Base-by-base conservation (phyloP, 2,797 vertebrate species). In the Parauchenoglanis ngamensis region DNA sequence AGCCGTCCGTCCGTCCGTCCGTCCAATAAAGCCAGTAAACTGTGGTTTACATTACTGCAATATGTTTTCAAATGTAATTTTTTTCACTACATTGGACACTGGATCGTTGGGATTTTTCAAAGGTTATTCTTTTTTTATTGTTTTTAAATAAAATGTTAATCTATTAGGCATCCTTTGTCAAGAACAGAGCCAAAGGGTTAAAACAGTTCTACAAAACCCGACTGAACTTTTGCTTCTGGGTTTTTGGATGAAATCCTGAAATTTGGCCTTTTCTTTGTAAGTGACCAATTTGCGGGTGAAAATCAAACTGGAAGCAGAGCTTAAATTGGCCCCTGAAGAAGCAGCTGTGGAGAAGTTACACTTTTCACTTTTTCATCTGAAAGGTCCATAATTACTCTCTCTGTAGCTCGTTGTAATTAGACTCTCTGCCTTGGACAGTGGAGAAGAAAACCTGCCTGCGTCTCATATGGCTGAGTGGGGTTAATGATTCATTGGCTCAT, bases 361-460 rank as follows among this genome's bases (percentile, higher is more conserved):
- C 77, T 81, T 73, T 84, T 89, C 73, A 79, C 54, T 79, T 79
- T 70, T 79, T 57, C 40, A 25, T 77, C 49, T 85, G 73, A 89
- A 87, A 85, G 78, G 86, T 65, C 73, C 54, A 79, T 81, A 87
- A 86, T 87, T 77, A 90, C 49, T 78, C 11, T 40, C 57, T 82
- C 79, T 85, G 84, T 56, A 67, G 54, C 80, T 84, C 23, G 25
- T 13, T 68, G 79, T 87, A 88, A 87, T 89, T 61, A 77, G 12
- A 67, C 56, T 56, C 28, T 82, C 87, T 79, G 61, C 76, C 15
- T 21, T 67, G 81, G 81, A 85, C 76, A 86, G 57, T 4, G 75
- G 35, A 23, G 61, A 87, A 72, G 56, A 65, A 87, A 78, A 76
- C 65, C 28, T 54, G 59, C 70, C 31, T 75, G 61, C n/a, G 19